A percentile compares a stretch with the other conserved stretches of the same genome.
phyloP scores from a whole-genome alignment of 37 sponge, comb jelly and placozoan species.

The Amphimedon queenslandica region DNA sequence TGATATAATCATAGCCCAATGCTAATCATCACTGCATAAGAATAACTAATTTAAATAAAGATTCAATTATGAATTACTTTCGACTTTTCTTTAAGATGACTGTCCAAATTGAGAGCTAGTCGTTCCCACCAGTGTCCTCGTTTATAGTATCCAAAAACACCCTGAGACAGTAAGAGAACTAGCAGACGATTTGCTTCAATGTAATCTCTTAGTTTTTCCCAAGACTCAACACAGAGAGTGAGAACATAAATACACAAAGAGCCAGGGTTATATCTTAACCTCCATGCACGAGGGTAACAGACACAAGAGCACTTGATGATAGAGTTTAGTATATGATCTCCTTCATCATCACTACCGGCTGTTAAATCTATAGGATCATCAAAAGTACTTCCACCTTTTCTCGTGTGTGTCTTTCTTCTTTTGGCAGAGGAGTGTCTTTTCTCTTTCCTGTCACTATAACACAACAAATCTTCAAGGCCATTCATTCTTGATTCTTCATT shows the following conservation, averaged over 20 bases:
- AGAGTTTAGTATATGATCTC: no score
- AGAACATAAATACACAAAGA: slow-evolving; percentile 25
- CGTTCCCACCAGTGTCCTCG: slow-evolving; percentile 75
- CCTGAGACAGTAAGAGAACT: slow-evolving; percentile 42
- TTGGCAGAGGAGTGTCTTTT: no score
- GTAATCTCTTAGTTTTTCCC: slow-evolving; percentile 60
- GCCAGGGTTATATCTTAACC: no score
- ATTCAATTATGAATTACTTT: slow-evolving; percentile 53
- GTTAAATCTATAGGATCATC: no score
- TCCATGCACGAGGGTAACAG: not conserved
- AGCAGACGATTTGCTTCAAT: slow-evolving; percentile 44
- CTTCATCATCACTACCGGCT: no score
- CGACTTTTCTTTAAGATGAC: slow-evolving; percentile 50
- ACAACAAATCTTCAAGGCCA: no score
- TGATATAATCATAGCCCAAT: not conserved
- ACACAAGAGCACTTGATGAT: not conserved
- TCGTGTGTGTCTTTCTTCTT: no score
- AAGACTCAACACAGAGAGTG: slow-evolving; percentile 35
- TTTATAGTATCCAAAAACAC: slow-evolving; percentile 6
- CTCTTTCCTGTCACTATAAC: no score
- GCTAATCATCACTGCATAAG: not conserved
- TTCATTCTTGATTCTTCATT: no score
- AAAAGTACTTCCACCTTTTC: no score
- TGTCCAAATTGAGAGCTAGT: slow-evolving; percentile 72
- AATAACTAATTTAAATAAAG: not conserved